Percentiles rank a stretch among this genome's conserved stretches.
Evolutionary conservation across 1,140 invertebrate genomes (phyloP).

Genomic region (Ylistrum balloti): DNA sequence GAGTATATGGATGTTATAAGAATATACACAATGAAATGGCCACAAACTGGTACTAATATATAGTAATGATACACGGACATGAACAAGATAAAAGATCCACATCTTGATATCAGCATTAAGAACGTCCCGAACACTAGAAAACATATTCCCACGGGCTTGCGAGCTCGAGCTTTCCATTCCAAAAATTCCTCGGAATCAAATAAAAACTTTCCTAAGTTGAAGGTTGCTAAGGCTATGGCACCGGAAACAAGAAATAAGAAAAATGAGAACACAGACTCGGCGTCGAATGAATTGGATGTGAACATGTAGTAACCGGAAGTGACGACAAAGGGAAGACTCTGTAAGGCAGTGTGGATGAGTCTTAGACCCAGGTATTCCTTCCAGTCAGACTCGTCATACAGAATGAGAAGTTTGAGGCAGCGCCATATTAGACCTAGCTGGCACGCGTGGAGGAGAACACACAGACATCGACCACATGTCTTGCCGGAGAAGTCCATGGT

Average conservation of each 20-base stretch:
- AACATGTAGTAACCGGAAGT: constrained; percentile 51
- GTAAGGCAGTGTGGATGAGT: constrained; percentile 55
- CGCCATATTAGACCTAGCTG: constrained; percentile 58
- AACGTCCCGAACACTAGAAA: constrained; percentile 54
- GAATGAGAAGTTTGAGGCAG: constrained; percentile 56
- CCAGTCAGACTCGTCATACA: constrained; percentile 62
- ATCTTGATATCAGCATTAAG: constrained; percentile 54
- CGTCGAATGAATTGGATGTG: background rate
- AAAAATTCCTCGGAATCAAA: constrained; percentile 63
- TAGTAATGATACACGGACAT: constrained; percentile 45
- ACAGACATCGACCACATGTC: constrained; percentile 49
- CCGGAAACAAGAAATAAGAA: constrained; percentile 41
- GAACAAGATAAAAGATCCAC: constrained; percentile 55
- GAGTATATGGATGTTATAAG: constrained; percentile 50
- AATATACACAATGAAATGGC: constrained; percentile 55
- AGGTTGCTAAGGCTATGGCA: constrained; percentile 57
- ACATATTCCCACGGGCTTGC: constrained; percentile 55
- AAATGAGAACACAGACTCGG: constrained; percentile 41
- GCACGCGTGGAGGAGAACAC: constrained; percentile 49
- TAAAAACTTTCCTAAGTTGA: constrained; percentile 52
- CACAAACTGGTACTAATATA: constrained; percentile 51
- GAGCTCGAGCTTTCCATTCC: constrained; percentile 47
- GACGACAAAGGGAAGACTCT: constrained; percentile 57
- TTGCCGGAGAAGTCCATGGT: constrained; percentile 61
- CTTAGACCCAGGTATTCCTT: constrained; percentile 55